Base-by-base conservation (phyloP, 1,140 invertebrate genomes). In the Bombus huntii region DNA sequence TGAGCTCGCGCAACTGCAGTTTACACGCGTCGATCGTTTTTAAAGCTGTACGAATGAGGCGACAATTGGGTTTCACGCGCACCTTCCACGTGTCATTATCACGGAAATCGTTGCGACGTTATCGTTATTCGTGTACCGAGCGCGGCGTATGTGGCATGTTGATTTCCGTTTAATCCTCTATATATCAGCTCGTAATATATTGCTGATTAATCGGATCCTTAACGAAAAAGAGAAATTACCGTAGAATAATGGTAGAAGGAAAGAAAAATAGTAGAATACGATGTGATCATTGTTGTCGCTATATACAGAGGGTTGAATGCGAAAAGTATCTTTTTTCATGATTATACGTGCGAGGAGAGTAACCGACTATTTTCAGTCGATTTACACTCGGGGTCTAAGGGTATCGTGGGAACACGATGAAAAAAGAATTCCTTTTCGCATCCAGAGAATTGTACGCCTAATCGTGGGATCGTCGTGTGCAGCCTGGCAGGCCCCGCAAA, bases 401-500 rank as follows among this genome's bases (percentile, higher is more conserved):
- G 34, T 53, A 53, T 47, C 34, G 34, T n/a, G 62, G 73, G 44
- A 44, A 57, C 39, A 57, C 28, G 28, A 77, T 74, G 84, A 87
- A 83, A 89, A 89, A 80, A 86, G 66, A 80, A 68, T 87, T 71
- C 86, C 77, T 80, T 86, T 85, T 90, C 80, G 76, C 79, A 71
- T 82, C 75, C 83, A 88, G 70, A 88, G 66, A 87, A 77, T 81
- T 39, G 74, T 83, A 83, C 83, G 39, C 72, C 79, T 85, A 77
- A 83, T 68, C 80, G 85, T 87, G 89, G 85, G 68, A 84, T 74
- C 81, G 81, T 76, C 81, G 79, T 89, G 88, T 71, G 81, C 83
- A 88, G 88, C 76, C 80, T 77, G 81, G 68, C 85, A 74, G 88
- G 76, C 81, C 81, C 86, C 85, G 77, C 82, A 83, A 90, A 87